A percentile compares a stretch with the other conserved stretches of the same genome.
Evolutionary conservation across 2,113 vertebrate species (phyloP).

Genomic region (Strix aluco): DNA sequence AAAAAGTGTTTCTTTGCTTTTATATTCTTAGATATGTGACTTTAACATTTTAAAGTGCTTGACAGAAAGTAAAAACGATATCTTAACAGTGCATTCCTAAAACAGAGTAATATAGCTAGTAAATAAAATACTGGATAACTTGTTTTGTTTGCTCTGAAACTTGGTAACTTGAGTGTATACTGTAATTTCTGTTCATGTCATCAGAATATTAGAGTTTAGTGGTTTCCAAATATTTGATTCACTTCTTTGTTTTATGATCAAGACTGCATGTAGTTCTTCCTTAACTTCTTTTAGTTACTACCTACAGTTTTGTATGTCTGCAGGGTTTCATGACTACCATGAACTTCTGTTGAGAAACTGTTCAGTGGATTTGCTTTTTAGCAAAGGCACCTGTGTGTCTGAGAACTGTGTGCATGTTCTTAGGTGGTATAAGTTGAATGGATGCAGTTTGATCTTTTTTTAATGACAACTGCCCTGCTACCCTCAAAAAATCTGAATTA

Average conservation of each 20-base stretch:
- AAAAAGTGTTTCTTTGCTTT: background rate
- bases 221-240: background rate
- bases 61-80: background rate
- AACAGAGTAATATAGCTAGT: background rate
- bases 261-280: background rate
- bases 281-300: background rate
- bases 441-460: background rate
- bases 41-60: background rate
- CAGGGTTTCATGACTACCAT: background rate
- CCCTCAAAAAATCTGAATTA: background rate
- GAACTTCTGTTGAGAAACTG: background rate
- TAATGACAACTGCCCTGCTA: background rate
- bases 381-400: background rate
- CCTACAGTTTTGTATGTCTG: background rate
- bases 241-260: background rate
- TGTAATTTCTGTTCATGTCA: background rate
- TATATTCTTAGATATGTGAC: background rate
- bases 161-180: background rate
- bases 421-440: background rate
- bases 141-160: background rate
- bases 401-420: background rate
- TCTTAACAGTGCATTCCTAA: background rate
- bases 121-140: background rate
- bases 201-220: background rate
- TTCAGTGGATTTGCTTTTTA: background rate